These are phyloP conservation scores for Lepidocyrtinus sp. DNA, from an alignment of 2,888 invertebrate genomes.

Conservation along the genomic window DNA sequence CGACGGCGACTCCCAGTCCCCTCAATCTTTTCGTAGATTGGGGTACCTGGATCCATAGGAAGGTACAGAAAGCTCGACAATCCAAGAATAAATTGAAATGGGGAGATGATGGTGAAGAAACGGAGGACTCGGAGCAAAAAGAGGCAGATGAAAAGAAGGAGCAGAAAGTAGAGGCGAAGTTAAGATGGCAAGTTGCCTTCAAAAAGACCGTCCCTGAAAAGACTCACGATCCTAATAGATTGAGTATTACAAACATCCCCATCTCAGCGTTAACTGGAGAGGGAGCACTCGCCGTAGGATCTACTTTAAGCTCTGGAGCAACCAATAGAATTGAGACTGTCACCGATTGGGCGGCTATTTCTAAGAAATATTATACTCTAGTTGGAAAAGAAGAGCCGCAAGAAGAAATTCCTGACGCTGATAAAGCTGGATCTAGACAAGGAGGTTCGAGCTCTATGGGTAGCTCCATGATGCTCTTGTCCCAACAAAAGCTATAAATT, in stretches of 20 bases:
- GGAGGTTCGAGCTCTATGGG: too few species aligned
- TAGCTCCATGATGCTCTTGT: too few species aligned
- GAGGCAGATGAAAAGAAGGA: slow-evolving; percentile 67
- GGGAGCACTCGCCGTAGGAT: slow-evolving; percentile 58
- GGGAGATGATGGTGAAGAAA: too few species aligned
- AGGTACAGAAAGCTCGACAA: slow-evolving; percentile 81
- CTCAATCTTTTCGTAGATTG: slow-evolving; percentile 96
- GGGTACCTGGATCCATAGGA: slow-evolving; percentile 87
- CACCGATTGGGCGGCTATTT: slow-evolving; percentile 92
- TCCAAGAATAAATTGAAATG: too few species aligned
- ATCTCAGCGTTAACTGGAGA: slow-evolving; percentile 68
- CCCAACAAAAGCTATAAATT: too few species aligned
- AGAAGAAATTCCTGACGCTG: too few species aligned
- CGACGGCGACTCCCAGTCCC: slow-evolving; percentile 97
- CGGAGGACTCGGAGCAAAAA: too few species aligned
- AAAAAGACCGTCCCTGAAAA: slow-evolving; percentile 1
- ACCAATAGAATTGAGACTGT: slow-evolving; percentile 91
- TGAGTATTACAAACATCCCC: slow-evolving; percentile 70
- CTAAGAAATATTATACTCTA: slow-evolving; percentile 88
- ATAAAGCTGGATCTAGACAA: too few species aligned
- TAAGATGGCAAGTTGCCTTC: too few species aligned
- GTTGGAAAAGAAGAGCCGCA: slow-evolving; percentile 79
- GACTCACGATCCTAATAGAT: too few species aligned
- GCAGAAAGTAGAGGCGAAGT: not conserved
- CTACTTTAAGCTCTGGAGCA: slow-evolving; percentile 77